Evolutionary conservation across 2,888 invertebrate species (phyloP).

Genomic region (Lagria hirta): DNA sequence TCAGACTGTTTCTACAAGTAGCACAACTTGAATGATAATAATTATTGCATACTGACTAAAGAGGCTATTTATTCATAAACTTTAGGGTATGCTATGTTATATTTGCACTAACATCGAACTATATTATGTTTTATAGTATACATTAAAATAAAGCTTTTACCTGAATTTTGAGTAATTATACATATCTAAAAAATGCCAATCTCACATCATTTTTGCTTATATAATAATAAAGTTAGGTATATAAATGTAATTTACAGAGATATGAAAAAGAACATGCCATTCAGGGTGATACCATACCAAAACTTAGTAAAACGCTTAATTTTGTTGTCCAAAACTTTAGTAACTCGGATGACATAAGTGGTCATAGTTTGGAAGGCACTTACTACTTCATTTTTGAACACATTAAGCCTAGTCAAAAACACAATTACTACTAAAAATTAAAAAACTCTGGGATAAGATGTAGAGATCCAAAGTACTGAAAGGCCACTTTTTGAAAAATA

Average conservation of each 20-base stretch:
- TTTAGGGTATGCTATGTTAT: slow-evolving; percentile 50
- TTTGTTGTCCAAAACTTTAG: slow-evolving; percentile 50
- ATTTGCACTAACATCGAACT: slow-evolving; percentile 56
- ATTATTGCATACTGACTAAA: slow-evolving; percentile 54
- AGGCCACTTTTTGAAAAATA: slow-evolving; percentile 56
- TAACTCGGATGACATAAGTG: slow-evolving; percentile 56
- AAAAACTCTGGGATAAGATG: slow-evolving; percentile 10
- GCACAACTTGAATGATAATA: slow-evolving; percentile 53
- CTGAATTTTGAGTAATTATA: slow-evolving; percentile 51
- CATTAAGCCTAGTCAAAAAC: slow-evolving; percentile 66
- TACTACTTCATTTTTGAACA: slow-evolving; percentile 76
- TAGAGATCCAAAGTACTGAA: slow-evolving; percentile 44
- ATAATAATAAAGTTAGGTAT: slow-evolving; percentile 43
- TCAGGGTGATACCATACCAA: slow-evolving; percentile 73
- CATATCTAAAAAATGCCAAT: slow-evolving; percentile 48
- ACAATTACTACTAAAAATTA: slow-evolving; percentile 29
- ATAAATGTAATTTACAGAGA: slow-evolving; percentile 49
- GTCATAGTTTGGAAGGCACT: slow-evolving; percentile 80
- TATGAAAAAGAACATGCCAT: slow-evolving; percentile 64
- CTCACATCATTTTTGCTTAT: slow-evolving; percentile 52
- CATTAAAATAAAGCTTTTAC: slow-evolving; percentile 54
- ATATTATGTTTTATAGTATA: slow-evolving; percentile 51
- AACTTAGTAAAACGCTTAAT: slow-evolving; percentile 52
- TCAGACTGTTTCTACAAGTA: slow-evolving; percentile 51
- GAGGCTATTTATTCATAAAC: slow-evolving; percentile 49